Conservation (phyloP, 2,113 vertebrate genomes). For the Lagopus leucura region DNA sequence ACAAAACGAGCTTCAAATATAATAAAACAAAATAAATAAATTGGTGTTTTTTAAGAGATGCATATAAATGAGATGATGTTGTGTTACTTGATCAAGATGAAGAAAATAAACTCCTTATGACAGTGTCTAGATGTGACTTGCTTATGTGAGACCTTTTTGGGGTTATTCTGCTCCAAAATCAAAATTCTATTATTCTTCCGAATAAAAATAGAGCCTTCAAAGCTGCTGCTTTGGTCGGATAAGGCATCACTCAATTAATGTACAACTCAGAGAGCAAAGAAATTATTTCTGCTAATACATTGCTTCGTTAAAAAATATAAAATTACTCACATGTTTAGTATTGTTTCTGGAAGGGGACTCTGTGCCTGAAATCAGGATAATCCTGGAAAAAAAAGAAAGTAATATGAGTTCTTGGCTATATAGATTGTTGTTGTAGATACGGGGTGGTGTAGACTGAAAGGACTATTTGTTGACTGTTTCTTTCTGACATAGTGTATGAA, state of each 20-base stretch:
- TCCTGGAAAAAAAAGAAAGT: not conserved
- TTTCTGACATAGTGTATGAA: not conserved
- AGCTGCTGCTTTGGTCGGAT: not conserved
- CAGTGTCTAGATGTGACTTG: not conserved
- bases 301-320: not conserved
- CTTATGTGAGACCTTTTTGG: not conserved
- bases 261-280: not conserved
- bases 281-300: not conserved
- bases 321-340: not conserved
- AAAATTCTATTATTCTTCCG: not conserved
- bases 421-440: not conserved
- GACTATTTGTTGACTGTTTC: constrained; percentile 41
- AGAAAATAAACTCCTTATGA: not conserved
- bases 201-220: not conserved
- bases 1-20: not conserved
- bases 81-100: not conserved
- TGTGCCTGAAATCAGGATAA: not conserved
- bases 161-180: not conserved
- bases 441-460: not conserved
- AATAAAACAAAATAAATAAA: not conserved
- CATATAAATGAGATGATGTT: not conserved
- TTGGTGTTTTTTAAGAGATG: not conserved
- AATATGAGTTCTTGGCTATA: not conserved
- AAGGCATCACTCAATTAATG: not conserved
- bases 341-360: not conserved